phyloP scores from a whole-genome alignment of 2,113 vertebrate genomes.

The Ovibos moschatus region DNA sequence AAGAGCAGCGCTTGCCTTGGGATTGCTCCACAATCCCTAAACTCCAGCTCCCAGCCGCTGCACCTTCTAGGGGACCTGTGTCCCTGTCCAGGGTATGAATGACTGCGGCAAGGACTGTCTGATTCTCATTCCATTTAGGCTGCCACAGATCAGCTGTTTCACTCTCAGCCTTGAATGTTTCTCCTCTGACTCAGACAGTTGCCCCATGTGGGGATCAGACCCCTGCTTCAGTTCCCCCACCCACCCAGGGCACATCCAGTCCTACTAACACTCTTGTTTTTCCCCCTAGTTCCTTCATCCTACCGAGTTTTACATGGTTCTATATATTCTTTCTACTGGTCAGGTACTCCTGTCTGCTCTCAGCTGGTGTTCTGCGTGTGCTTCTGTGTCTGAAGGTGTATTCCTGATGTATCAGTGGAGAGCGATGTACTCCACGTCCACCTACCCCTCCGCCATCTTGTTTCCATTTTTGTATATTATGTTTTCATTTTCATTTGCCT shows the following conservation, averaged over 20 bases:
- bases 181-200: neutral
- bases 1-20: neutral
- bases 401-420: neutral
- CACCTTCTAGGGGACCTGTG: neutral
- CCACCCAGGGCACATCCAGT: neutral
- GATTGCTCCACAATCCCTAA: neutral
- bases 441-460: neutral
- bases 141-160: neutral
- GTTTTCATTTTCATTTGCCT: neutral
- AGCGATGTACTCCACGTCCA: neutral
- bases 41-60: neutral
- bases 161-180: neutral
- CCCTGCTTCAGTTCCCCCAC: neutral
- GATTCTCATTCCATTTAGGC: neutral
- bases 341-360: neutral
- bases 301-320: neutral
- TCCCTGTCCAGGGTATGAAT: neutral
- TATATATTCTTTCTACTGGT: neutral
- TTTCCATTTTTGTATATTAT: neutral
- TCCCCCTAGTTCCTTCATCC: neutral
- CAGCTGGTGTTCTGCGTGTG: neutral
- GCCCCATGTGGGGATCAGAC: neutral
- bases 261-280: neutral
- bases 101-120: fast-evolving
- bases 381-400: neutral